Percentiles rank a stretch among this genome's conserved stretches.
Evolutionary conservation across 2,113 vertebrate genomes (phyloP).

Genomic region (Varanus komodoensis): DNA sequence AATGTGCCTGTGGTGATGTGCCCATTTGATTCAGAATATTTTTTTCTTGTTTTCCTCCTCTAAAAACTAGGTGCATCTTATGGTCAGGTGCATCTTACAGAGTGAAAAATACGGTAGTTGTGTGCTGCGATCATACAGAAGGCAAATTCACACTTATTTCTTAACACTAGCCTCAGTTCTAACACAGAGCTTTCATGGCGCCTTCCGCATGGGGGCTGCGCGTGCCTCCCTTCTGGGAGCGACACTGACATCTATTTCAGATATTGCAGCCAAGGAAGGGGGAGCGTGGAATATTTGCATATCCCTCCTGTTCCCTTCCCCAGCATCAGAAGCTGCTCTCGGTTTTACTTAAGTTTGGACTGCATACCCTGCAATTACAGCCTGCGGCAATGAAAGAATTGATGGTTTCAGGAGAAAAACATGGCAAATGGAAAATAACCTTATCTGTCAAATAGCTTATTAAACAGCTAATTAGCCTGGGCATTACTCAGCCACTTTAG

Average conservation of each 20-base stretch:
- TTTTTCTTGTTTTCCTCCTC: too few relatives aligned
- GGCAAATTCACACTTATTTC: background rate
- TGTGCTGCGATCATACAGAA: background rate
- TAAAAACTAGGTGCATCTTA: too few relatives aligned
- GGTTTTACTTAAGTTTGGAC: background rate
- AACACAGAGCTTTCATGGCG: background rate
- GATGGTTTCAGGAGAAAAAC: slow-evolving; percentile 25
- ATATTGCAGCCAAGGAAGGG: background rate
- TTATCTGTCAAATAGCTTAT: slow-evolving; percentile 29
- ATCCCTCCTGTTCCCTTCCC: background rate
- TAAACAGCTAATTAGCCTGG: slow-evolving; percentile 51
- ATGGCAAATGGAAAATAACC: slow-evolving; percentile 43
- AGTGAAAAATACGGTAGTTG: too few relatives aligned
- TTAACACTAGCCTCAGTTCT: background rate
- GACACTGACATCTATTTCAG: background rate
- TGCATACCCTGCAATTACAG: slow-evolving; percentile 6
- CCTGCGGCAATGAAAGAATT: slow-evolving; percentile 1
- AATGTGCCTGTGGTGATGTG: too few relatives aligned
- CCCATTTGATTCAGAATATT: too few relatives aligned
- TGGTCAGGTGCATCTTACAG: too few relatives aligned
- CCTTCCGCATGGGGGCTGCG: background rate
- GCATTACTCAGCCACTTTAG: background rate
- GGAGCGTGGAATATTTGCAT: background rate
- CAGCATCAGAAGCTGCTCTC: background rate
- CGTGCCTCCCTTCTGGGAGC: background rate